Base-by-base conservation (phyloP, 64 coral and sea anemone genomes). In the Hydrozoanthus tunicans region DNA sequence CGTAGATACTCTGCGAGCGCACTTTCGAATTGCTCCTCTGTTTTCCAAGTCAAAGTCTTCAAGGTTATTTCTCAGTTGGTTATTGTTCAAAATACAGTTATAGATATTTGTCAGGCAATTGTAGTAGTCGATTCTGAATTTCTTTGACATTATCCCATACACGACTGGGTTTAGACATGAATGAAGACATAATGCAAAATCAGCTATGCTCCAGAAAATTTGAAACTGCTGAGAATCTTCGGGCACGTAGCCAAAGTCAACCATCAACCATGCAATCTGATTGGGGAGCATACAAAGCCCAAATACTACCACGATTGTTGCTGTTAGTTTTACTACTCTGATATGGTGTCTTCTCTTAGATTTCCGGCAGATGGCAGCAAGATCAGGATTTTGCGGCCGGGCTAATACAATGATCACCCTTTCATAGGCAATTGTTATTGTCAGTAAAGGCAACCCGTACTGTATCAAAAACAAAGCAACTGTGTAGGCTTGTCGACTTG, bases 201-300 rank as follows among this genome's bases (percentile, higher is more conserved):
- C 79, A 11, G 56, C 79, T 1, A 81, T 58, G 61, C 56, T 81
- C 79, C 79, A 81, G 58, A 81, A 81, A 56, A 81, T 81, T n/a
- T 81, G n/a, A 26, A 81, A 81, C 3, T 58, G 56, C 58, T 23
- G 58, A 3, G 58, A 81, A 58, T 81, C 15, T 11, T 58, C 79
- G 24, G 58, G 53, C 5, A 81, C 15, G 14, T 24, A 59, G 24
- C 79, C 79, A 62, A 81, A 81, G 10, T 81, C 79, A 26, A 81
- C 10, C 79, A 81, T 81, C n/a, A 81, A 10, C 79, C 79, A 81
- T 5, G 79, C 79, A n/a, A 81, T 58, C 61, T 81, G 79, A 81
- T 81, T 81, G 51, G 79, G 79, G 1, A 81, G 25, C 79, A 81
- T 81, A 27, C 56, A 81, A 25, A 81, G 58, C 13, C 56, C 79